These are phyloP conservation scores for Carassius gibelio DNA, from an alignment of 2,113 vertebrate species.

Conservation along the genomic window DNA sequence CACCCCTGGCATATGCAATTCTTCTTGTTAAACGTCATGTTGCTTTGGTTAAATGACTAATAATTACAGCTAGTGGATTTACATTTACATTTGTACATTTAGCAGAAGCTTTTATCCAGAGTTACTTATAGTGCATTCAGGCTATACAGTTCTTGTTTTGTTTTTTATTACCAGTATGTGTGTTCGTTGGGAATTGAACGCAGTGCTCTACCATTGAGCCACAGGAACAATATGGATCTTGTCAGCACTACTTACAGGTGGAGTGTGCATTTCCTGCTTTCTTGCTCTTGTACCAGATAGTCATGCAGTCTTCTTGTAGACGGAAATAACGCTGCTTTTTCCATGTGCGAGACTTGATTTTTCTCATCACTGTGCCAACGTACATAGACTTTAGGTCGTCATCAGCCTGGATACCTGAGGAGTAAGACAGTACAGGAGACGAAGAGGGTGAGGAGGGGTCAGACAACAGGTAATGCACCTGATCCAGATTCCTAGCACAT, in stretches of 20 bases:
- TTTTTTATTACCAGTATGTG: too few relatives aligned
- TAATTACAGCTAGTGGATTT: neutral
- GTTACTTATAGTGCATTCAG: too few relatives aligned
- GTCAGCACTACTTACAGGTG: slow-evolving; percentile 78
- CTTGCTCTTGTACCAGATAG: slow-evolving; percentile 93
- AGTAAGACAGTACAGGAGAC: slow-evolving; percentile 1
- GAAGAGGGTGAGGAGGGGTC: slow-evolving; percentile 9
- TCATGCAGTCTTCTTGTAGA: slow-evolving; percentile 91
- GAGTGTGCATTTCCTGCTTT: slow-evolving; percentile 83
- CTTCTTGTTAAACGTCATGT: neutral
- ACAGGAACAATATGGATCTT: neutral
- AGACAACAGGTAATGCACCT: slow-evolving; percentile 34
- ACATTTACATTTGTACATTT: too few relatives aligned
- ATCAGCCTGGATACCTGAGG: slow-evolving; percentile 80
- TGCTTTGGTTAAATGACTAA: slow-evolving; percentile 10
- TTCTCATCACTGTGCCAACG: slow-evolving; percentile 85
- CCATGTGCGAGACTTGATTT: slow-evolving; percentile 92
- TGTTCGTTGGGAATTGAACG: too few relatives aligned
- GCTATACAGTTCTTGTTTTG: too few relatives aligned
- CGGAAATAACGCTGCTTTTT: slow-evolving; percentile 91
- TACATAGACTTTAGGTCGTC: slow-evolving; percentile 87
- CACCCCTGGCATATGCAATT: neutral
- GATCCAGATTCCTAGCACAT: slow-evolving; percentile 15
- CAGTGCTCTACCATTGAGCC: too few relatives aligned
- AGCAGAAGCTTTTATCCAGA: too few relatives aligned